phyloP scores from a whole-genome alignment of 2,797 vertebrate genomes.

The Microctenopoma stevenorrisi region DNA sequence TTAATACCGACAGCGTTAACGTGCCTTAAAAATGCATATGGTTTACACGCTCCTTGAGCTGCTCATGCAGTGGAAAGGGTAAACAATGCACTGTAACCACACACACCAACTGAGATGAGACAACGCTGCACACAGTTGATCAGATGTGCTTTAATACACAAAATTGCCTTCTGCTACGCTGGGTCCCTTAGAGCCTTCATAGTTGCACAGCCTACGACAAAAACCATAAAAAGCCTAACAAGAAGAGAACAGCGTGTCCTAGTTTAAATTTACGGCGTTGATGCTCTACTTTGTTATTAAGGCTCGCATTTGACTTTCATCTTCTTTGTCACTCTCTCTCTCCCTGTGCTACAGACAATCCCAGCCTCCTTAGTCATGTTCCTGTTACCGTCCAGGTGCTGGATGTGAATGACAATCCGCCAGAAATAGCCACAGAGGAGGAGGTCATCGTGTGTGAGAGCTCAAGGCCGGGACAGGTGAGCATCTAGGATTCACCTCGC shows the following conservation, averaged over 20 bases:
- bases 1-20: background rate
- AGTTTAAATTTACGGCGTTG: slow-evolving; percentile 35
- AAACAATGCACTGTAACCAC: slow-evolving; percentile 18
- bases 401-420: slow-evolving; percentile 96
- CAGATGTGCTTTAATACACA: slow-evolving; percentile 40
- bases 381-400: slow-evolving; percentile 92
- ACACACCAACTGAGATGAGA: slow-evolving; percentile 11
- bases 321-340: slow-evolving; percentile 12
- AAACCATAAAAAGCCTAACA: slow-evolving; percentile 23
- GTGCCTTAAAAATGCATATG: background rate
- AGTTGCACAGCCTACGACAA: slow-evolving; percentile 15
- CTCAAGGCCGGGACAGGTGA: slow-evolving; percentile 93
- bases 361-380: slow-evolving; percentile 88
- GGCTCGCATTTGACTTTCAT: slow-evolving; percentile 45
- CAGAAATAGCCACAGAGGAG: slow-evolving; percentile 89
- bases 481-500: slow-evolving; percentile 14
- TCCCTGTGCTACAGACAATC: slow-evolving; percentile 86
- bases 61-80: background rate
- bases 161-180: slow-evolving; percentile 24
- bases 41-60: slow-evolving; percentile 2
- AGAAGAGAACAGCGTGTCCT: slow-evolving; percentile 32
- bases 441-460: slow-evolving; percentile 96
- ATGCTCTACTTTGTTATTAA: slow-evolving; percentile 34
- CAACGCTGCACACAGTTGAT: slow-evolving; percentile 31
- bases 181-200: slow-evolving; percentile 31